Evolutionary conservation across 2,888 invertebrate genomes (phyloP).

Genomic region (Quadroppia sp.): DNA sequence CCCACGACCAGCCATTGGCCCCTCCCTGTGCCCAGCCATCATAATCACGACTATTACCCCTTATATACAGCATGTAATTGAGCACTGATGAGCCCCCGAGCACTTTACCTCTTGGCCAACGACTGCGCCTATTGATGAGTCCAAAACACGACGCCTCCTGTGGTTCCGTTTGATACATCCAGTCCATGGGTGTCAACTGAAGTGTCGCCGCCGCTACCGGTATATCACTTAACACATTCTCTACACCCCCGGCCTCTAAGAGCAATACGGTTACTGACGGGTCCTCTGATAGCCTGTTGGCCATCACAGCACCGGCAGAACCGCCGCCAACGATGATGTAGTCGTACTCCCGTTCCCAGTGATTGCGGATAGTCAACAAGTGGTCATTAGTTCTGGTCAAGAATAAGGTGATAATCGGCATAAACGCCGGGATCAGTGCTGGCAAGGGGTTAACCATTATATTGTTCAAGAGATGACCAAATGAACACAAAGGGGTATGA

Average conservation of each 20-base stretch:
- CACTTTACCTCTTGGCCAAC: constrained; percentile 83
- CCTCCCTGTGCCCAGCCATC: constrained; percentile 80
- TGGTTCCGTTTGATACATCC: constrained; percentile 88
- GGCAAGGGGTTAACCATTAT: too few relatives aligned
- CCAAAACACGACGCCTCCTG: constrained; percentile 54
- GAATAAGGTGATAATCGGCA: too few relatives aligned
- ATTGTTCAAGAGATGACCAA: too few relatives aligned
- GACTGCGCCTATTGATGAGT: constrained; percentile 39
- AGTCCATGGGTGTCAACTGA: constrained; percentile 61
- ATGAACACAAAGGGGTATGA: too few relatives aligned
- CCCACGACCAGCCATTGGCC: constrained; percentile 57
- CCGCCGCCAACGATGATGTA: constrained; percentile 62
- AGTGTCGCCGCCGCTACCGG: constrained; percentile 47
- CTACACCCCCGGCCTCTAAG: constrained; percentile 49
- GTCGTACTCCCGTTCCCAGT: not conserved
- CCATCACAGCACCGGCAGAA: constrained; percentile 81
- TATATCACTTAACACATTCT: constrained; percentile 48
- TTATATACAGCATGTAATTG: constrained; percentile 82
- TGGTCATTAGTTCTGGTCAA: too few relatives aligned
- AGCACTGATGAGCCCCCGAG: constrained; percentile 80
- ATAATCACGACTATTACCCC: constrained; percentile 78
- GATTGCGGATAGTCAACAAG: too few relatives aligned
- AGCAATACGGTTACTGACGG: constrained; percentile 46
- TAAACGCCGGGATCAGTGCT: too few relatives aligned
- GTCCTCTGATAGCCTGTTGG: constrained; percentile 62